Conservation (phyloP, 2,888 invertebrate genomes). For the Eupithecia insigniata region DNA sequence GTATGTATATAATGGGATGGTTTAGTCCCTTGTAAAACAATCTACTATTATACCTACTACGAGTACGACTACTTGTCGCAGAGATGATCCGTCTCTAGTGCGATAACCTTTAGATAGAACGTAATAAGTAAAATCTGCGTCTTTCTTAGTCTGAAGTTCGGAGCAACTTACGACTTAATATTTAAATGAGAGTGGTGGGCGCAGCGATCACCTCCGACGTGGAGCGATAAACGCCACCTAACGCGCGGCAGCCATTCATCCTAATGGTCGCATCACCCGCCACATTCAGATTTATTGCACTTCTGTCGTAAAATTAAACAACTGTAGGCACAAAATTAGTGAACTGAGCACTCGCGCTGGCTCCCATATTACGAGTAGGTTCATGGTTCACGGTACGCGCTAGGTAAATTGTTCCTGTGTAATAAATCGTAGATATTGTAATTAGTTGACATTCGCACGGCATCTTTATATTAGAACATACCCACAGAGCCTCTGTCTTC, state of each 20-base stretch:
- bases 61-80: background rate
- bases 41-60: no score
- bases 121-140: background rate
- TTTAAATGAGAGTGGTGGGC: constrained; percentile 59
- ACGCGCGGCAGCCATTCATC: constrained; percentile 37
- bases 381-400: background rate
- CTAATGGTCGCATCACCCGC: constrained; percentile 31
- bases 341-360: background rate
- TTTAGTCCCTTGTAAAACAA: no score
- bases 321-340: constrained; percentile 8
- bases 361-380: background rate
- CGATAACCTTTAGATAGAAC: background rate
- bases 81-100: background rate
- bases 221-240: constrained; percentile 42
- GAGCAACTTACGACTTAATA: constrained; percentile 33
- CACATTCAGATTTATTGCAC: constrained; percentile 42
- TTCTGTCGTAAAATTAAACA: background rate
- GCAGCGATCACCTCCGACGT: constrained; percentile 34
- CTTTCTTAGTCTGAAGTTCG: background rate
- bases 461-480: background rate
- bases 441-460: background rate
- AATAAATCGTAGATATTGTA: background rate
- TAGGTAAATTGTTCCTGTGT: background rate
- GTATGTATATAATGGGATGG: no score
- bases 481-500: no score